phyloP scores from a whole-genome alignment of 1,140 invertebrate genomes.

The Aphidius ervi region DNA sequence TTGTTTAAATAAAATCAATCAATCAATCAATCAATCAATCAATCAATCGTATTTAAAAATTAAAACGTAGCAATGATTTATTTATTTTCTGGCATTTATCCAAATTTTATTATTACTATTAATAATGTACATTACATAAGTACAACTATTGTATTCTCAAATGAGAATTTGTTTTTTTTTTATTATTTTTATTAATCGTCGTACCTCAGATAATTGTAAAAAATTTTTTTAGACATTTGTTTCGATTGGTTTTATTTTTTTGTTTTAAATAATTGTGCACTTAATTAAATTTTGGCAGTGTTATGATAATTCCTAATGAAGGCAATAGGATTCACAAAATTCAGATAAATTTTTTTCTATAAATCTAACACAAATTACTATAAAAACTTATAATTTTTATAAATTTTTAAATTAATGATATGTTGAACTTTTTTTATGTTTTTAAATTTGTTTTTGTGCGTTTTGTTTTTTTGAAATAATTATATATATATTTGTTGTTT shows the following conservation, averaged over 20 bases:
- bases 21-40: no score
- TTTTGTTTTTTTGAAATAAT: neutral
- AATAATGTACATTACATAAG: slow-evolving; percentile 51
- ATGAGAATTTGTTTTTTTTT: slow-evolving; percentile 45
- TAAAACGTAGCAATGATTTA: slow-evolving; percentile 5
- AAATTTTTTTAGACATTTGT: slow-evolving; percentile 5
- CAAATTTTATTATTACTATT: slow-evolving; percentile 22
- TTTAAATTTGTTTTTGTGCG: neutral
- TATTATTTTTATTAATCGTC: slow-evolving; percentile 18
- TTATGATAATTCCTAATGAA: no score
- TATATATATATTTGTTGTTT: slow-evolving; percentile 5
- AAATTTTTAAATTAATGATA: neutral
- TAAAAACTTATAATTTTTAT: no score
- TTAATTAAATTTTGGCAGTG: no score
- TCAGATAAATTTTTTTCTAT: no score
- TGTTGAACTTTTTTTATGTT: neutral
- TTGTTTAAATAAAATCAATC: no score
- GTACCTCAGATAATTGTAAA: slow-evolving; percentile 36
- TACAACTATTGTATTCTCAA: slow-evolving; percentile 53
- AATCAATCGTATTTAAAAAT: neutral
- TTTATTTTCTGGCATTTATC: slow-evolving; percentile 12
- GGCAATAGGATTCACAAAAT: no score
- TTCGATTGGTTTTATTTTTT: neutral
- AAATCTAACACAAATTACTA: no score
- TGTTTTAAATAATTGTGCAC: no score